These are phyloP conservation scores for Leptinotarsa juncta DNA, from an alignment of 2,888 invertebrate species.

Conservation along the genomic window DNA sequence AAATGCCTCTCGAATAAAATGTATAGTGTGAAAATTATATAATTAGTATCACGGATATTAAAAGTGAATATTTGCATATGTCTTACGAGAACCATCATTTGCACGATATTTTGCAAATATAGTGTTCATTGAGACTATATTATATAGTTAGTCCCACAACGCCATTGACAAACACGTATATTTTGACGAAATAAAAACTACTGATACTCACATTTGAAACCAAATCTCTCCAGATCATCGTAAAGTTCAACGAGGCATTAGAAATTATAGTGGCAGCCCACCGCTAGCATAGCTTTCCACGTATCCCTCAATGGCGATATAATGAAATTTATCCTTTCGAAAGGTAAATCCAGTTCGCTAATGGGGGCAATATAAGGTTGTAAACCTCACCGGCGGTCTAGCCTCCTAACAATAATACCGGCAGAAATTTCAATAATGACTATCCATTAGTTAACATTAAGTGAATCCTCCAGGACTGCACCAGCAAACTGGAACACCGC, in stretches of 20 bases:
- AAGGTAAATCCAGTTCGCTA: constrained; percentile 47
- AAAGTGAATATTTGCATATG: too few relatives aligned
- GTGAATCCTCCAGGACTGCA: constrained; percentile 48
- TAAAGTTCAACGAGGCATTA: neutral
- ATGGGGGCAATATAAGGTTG: constrained; percentile 45
- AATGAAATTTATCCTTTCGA: constrained; percentile 40
- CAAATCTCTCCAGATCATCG: neutral
- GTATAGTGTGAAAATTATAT: too few relatives aligned
- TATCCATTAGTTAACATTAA: constrained; percentile 53
- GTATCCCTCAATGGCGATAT: constrained; percentile 35
- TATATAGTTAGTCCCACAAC: too few relatives aligned
- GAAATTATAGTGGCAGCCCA: neutral
- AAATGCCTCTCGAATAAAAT: too few relatives aligned
- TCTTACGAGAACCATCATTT: too few relatives aligned
- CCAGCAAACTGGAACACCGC: constrained; percentile 37
- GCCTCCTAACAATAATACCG: constrained; percentile 41
- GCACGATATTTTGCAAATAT: too few relatives aligned
- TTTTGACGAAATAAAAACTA: too few relatives aligned
- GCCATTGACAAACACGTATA: too few relatives aligned
- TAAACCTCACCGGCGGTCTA: constrained; percentile 40
- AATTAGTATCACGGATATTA: too few relatives aligned
- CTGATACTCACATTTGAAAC: too few relatives aligned
- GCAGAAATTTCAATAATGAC: constrained; percentile 53
- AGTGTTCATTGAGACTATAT: too few relatives aligned
- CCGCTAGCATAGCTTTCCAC: constrained; percentile 9